Percentiles rank a stretch among this genome's conserved stretches.
Evolutionary conservation across 1,140 invertebrate genomes (phyloP).

Genomic region (Nasonia vitripennis): DNA sequence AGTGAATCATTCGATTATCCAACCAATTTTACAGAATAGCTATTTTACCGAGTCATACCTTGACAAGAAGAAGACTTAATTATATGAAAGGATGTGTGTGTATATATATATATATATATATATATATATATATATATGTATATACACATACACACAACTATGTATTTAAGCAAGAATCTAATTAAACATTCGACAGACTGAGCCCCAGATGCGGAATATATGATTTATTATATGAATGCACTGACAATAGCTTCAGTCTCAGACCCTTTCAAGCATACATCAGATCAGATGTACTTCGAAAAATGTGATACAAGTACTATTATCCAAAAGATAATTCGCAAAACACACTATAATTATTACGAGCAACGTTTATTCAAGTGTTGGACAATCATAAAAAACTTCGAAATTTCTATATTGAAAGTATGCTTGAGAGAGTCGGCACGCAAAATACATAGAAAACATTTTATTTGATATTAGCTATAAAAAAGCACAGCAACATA

Average conservation of each 20-base stretch:
- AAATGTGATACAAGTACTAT: constrained; percentile 23
- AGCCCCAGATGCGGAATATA: neutral
- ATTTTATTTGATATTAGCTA: neutral
- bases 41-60: neutral
- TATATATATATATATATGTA: too few relatives aligned
- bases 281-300: neutral
- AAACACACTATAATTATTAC: neutral
- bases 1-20: too few relatives aligned
- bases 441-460: neutral
- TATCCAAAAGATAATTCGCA: neutral
- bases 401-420: neutral
- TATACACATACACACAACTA: neutral
- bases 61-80: neutral
- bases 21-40: neutral
- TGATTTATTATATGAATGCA: neutral
- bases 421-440: constrained; percentile 33
- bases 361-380: neutral
- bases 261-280: constrained; percentile 37
- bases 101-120: neutral
- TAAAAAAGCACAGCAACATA: neutral
- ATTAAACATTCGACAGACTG: constrained; percentile 33
- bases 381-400: neutral
- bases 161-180: constrained; percentile 14
- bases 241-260: constrained; percentile 4
- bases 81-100: neutral